A percentile compares a stretch with the other conserved stretches of the same genome.
These are phyloP conservation scores for Folsomia manolachei DNA, from an alignment of 2,888 invertebrate species.

Conservation along the genomic window DNA sequence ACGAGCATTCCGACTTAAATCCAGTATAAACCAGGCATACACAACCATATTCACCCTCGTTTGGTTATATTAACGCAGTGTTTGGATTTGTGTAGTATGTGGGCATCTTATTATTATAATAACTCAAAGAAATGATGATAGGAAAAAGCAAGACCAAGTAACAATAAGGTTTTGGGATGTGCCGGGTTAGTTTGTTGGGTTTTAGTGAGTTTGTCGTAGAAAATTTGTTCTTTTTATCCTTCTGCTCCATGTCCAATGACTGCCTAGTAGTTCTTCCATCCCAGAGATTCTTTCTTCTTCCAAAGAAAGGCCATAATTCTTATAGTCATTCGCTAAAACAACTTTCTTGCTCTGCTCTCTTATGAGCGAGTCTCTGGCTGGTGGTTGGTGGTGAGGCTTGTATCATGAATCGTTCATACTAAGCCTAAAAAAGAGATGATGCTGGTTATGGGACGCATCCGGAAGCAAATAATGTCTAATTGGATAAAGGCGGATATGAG, in stretches of 20 bases:
- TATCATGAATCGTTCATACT: no score
- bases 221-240: neutral
- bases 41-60: no score
- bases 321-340: neutral
- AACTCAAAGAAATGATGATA: neutral
- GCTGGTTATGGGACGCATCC: neutral
- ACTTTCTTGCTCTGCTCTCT: neutral
- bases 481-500: neutral
- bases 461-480: neutral
- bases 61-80: no score
- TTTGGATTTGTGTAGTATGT: neutral
- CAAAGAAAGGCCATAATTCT: conserved; percentile 6
- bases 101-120: neutral
- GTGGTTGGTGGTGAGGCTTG: neutral
- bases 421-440: no score
- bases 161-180: neutral
- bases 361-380: neutral
- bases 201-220: neutral
- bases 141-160: neutral
- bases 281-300: neutral
- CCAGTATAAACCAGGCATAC: no score
- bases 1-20: no score
- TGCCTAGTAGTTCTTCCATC: no score
- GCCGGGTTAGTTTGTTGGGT: neutral
- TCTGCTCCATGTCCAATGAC: neutral